phyloP scores from a whole-genome alignment of 2,797 vertebrate species.

The Spinibarbus caldwelli region DNA sequence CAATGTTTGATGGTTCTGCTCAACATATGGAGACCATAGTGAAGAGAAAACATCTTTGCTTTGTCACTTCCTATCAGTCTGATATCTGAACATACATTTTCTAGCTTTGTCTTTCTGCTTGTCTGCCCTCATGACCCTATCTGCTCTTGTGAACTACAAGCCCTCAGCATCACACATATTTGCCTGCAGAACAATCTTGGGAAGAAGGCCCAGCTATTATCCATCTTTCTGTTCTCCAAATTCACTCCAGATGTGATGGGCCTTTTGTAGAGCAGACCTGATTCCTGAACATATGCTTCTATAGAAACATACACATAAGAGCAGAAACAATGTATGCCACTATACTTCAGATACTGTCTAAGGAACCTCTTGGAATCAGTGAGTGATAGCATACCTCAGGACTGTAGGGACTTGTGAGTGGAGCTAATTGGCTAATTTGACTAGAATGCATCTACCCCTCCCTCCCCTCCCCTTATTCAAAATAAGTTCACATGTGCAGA shows the following conservation, averaged over 20 bases:
- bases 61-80: neutral
- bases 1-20: neutral
- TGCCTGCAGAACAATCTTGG: slow-evolving; percentile 26
- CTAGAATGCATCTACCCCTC: neutral
- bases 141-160: neutral
- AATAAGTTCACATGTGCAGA: neutral
- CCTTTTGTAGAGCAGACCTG: slow-evolving; percentile 23
- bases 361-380: neutral
- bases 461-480: too few relatives aligned
- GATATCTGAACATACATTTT: neutral
- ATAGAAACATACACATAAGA: neutral
- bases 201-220: slow-evolving; percentile 58
- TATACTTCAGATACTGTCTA: neutral
- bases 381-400: neutral
- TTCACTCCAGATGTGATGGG: slow-evolving; percentile 57
- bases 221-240: slow-evolving; percentile 50
- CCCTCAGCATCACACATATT: slow-evolving; percentile 31
- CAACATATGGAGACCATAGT: neutral
- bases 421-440: neutral
- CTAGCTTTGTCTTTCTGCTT: neutral
- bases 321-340: neutral
- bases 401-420: neutral
- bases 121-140: neutral
- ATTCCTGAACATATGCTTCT: slow-evolving; percentile 14
- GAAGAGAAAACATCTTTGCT: neutral